Evolutionary conservation across 2,888 invertebrate genomes (phyloP), one percentile per base, ranked within the genome.

Genomic region (Serripes groenlandicus): DNA sequence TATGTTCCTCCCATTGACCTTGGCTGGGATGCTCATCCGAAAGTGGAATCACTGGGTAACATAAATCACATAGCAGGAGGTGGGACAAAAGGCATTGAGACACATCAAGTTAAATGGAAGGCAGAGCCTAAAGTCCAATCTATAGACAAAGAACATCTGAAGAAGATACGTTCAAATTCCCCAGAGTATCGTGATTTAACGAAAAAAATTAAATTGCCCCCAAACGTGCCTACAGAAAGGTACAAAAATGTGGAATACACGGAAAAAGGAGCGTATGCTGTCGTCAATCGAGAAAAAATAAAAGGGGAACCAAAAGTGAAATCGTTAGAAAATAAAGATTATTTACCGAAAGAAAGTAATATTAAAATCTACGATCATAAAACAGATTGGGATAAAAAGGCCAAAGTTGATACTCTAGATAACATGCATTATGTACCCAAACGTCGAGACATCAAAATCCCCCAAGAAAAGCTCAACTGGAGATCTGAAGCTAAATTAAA

Each of bases 11-110:
- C 86, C 3, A 89, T 92, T 52, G 89, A 91, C 62, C 80, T 91
- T 66, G 90, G 90, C 26, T 90, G 90, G 90, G 82, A 90, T 21
- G 78, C 78, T 0, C 64, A 85, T 30, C 64, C 89, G 15, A 97
- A 97, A 95, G 97, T 99, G 93, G 97, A 98, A 72, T 98, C 98
- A 72, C 97, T 98, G 95, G 98, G 98, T 94, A 98, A 99, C 79
- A 91, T 93, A 3, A 96, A 96, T 85, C 98, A 99, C 92, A 95
- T 96, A 78, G 97, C 98, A 0, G 97, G 97, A 5, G 89, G 87
- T 7, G 88, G 88, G 2, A 54, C 79, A n/a, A 85, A 81, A 60
- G 80, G 83, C 28, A 84, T 90, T n/a, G 81, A 82, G 7, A 78
- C 75, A n/a, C 83, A 84, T 30, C 81, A 83, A 28, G 78, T 89